phyloP scores from a whole-genome alignment of 2,888 invertebrate species.

The Pammene aurita region DNA sequence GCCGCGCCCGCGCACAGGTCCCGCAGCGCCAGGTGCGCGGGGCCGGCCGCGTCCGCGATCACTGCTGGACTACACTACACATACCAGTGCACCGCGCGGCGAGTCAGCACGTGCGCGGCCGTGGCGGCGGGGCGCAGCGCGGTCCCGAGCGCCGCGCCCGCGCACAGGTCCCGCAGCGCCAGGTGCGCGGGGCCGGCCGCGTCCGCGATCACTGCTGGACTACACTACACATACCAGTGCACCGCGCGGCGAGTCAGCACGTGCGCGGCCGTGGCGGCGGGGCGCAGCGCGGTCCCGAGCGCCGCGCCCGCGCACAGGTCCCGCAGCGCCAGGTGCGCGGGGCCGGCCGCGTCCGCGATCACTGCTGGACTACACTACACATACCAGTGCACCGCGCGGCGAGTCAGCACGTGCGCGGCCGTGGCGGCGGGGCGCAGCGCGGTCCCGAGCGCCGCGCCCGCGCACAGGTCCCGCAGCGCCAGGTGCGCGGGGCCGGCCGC shows the following conservation, averaged over 20 bases:
- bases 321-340: constrained; percentile 52
- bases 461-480: constrained; percentile 54
- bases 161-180: constrained; percentile 54
- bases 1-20: constrained; percentile 54
- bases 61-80: constrained; percentile 74
- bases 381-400: constrained; percentile 66
- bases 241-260: constrained; percentile 82
- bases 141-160: constrained; percentile 56
- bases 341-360: constrained; percentile 62
- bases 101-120: constrained; percentile 86
- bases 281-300: constrained; percentile 74
- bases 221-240: too few species aligned
- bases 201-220: constrained; percentile 71
- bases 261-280: constrained; percentile 88
- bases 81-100: constrained; percentile 66
- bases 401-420: constrained; percentile 86
- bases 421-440: constrained; percentile 87
- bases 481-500: constrained; percentile 51
- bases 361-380: constrained; percentile 74
- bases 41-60: constrained; percentile 62
- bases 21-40: constrained; percentile 52
- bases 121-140: constrained; percentile 87
- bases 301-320: constrained; percentile 54
- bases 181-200: constrained; percentile 51
- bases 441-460: constrained; percentile 56